Base-by-base conservation (phyloP, 1,140 invertebrate species). In the Papilio glaucus region DNA sequence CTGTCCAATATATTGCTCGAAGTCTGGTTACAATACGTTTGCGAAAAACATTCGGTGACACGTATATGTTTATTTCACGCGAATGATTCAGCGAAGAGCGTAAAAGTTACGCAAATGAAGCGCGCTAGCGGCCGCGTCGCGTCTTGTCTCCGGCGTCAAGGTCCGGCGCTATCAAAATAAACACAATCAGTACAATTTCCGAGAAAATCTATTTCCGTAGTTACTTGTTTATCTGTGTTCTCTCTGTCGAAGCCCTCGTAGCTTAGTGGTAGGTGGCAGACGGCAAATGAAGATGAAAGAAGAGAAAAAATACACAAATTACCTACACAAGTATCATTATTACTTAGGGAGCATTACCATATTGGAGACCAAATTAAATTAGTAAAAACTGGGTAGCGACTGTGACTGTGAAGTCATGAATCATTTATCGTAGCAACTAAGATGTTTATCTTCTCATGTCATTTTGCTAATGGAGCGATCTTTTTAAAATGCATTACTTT, bases 191-290 rank as follows among this genome's bases (percentile, higher is more conserved):
- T 85, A 82, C 78, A 63, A 73, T 63, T 88, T 88, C 86, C 75
- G 67, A 83, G 86, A 88, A 87, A n/a, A 72, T 72, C 77, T 85
- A 84, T 85, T 85, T 85, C 72, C 81, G 75, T 80, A 81, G 83
- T 85, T 77, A 18, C n/a, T 38, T 39, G 62, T 65, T 65, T 65
- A 65, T 39, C 37, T 18, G 15, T 18, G 62, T 37, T 65, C 9
- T 57, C 21, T 53, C 49, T 57, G 49, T 24, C 18, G 24, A 57
- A 24, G 18, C 24, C 24, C 49, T 57, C 21, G 49, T 57, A 21
- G 12, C 12, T 57, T 18, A 49, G 45, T 49, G 45, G 18, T 24
- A 41, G 42, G 24, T 63, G 42, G 29, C 69, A 26, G n/a, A n/a
- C 29, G 29, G 29, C 6, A 33, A 33, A 33, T 33, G n/a, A n/a